phyloP scores from a whole-genome alignment of 1,140 invertebrate genomes.

The Phthorimaea operculella region DNA sequence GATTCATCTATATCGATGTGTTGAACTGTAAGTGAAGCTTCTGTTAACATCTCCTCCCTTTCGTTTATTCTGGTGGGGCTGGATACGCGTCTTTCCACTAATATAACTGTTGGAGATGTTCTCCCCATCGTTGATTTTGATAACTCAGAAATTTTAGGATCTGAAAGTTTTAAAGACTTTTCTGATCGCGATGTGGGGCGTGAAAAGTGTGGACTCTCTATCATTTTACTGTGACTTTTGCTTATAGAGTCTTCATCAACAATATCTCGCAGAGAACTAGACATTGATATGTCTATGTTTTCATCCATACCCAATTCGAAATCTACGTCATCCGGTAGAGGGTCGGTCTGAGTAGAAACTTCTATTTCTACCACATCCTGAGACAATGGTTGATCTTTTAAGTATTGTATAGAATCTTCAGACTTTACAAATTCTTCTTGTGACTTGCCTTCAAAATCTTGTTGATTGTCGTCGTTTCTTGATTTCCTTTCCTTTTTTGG shows the following conservation, averaged over 20 bases:
- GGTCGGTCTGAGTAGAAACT: conserved; percentile 84
- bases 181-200: conserved; percentile 54
- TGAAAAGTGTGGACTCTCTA: conserved; percentile 53
- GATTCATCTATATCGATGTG: conserved; percentile 52
- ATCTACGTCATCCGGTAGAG: conserved; percentile 79
- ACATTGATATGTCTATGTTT: conserved; percentile 55
- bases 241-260: conserved; percentile 51
- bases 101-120: conserved; percentile 70
- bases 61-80: conserved; percentile 67
- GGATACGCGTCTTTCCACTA: conserved; percentile 69
- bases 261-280: conserved; percentile 53
- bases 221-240: conserved; percentile 32
- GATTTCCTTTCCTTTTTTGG: conserved; percentile 59
- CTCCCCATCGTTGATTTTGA: conserved; percentile 66
- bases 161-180: conserved; percentile 68
- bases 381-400: background rate
- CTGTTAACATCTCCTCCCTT: conserved; percentile 63
- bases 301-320: conserved; percentile 73
- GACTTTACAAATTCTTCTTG: background rate
- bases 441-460: conserved; percentile 23
- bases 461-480: conserved; percentile 34
- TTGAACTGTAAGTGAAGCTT: conserved; percentile 69
- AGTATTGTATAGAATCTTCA: background rate
- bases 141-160: conserved; percentile 67
- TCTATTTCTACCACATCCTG: conserved; percentile 71